Evolutionary conservation across 2,888 invertebrate genomes (phyloP).

Genomic region (Lysandra coridon): DNA sequence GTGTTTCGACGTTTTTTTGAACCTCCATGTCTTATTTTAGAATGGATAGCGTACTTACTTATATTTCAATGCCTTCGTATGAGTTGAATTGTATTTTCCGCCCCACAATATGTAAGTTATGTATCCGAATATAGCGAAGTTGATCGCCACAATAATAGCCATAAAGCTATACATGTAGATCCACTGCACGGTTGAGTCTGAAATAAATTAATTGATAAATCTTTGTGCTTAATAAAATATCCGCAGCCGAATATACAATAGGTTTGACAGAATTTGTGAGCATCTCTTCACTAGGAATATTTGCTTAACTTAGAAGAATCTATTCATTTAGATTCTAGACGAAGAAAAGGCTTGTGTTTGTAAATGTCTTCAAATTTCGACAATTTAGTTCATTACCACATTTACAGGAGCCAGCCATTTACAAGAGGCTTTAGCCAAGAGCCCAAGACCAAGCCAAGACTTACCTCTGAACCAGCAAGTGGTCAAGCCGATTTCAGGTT

Average conservation of each 20-base stretch:
- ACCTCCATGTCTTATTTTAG: too few species aligned
- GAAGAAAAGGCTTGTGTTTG: too few species aligned
- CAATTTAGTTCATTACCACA: too few species aligned
- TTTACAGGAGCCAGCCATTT: slow-evolving; percentile 31
- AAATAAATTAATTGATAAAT: slow-evolving; percentile 44
- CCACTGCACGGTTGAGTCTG: slow-evolving; percentile 78
- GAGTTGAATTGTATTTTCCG: slow-evolving; percentile 67
- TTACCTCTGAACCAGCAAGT: slow-evolving; percentile 85
- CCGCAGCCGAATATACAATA: background rate
- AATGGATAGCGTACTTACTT: slow-evolving; percentile 64
- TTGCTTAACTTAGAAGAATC: too few species aligned
- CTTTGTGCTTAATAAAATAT: background rate
- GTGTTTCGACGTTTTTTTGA: too few species aligned
- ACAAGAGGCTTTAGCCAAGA: slow-evolving; percentile 25
- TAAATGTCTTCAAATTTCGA: too few species aligned
- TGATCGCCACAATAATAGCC: slow-evolving; percentile 75
- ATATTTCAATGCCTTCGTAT: slow-evolving; percentile 72
- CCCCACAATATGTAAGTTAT: slow-evolving; percentile 80
- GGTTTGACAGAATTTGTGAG: too few species aligned
- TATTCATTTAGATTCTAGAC: too few species aligned
- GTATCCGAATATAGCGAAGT: slow-evolving; percentile 81
- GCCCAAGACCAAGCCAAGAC: too few species aligned
- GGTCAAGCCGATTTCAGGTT: slow-evolving; percentile 80
- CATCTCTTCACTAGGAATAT: too few species aligned
- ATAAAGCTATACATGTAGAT: slow-evolving; percentile 85